Evolutionary conservation across 2,888 invertebrate species (phyloP).

Genomic region (Agrochola lychnidis): DNA sequence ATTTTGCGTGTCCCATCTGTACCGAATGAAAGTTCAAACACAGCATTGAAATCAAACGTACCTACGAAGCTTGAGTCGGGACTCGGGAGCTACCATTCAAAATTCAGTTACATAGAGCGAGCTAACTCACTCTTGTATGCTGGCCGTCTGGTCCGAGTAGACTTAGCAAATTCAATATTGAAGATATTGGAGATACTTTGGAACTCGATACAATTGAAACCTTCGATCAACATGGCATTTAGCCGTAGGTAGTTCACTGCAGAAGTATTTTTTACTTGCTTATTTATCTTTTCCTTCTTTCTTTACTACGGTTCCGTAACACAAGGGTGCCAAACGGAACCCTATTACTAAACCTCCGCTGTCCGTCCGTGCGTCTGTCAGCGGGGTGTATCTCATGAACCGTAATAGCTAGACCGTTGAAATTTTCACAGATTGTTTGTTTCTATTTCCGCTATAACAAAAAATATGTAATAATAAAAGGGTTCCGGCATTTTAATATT

Average conservation of each 20-base stretch:
- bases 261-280: not conserved
- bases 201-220: conserved; percentile 19
- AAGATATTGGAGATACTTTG: conserved; percentile 6
- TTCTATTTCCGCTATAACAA: too few species aligned
- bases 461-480: too few species aligned
- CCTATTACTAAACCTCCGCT: too few species aligned
- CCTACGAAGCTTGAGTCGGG: not conserved
- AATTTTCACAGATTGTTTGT: too few species aligned
- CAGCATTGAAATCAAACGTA: not conserved
- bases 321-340: too few species aligned
- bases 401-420: too few species aligned
- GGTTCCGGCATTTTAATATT: too few species aligned
- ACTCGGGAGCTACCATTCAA: conserved; percentile 6
- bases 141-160: not conserved
- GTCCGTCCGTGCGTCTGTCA: too few species aligned
- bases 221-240: conserved; percentile 9
- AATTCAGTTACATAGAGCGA: conserved; percentile 12
- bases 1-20: too few species aligned
- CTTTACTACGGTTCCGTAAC: too few species aligned
- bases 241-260: not conserved
- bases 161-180: conserved; percentile 31
- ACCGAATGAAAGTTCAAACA: not conserved
- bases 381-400: too few species aligned
- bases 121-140: conserved; percentile 3
- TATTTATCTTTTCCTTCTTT: too few species aligned